These are phyloP conservation scores for Apotomis capreana DNA, from an alignment of 2,888 invertebrate species.

Conservation along the genomic window DNA sequence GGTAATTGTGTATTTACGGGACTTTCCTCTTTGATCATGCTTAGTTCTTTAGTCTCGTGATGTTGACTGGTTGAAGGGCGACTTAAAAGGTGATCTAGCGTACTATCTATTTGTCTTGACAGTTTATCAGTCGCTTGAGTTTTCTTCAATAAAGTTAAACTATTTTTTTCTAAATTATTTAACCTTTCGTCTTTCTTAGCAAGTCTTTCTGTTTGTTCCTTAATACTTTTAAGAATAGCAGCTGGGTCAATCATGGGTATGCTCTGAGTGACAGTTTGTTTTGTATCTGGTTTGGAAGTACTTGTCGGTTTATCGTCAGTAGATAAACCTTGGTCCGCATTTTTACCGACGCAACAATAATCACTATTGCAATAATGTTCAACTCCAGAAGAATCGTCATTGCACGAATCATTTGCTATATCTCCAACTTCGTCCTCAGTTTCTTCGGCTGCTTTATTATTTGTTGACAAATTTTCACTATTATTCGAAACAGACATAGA, in stretches of 20 bases:
- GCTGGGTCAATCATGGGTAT: conserved; percentile 51
- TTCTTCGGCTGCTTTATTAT: conserved; percentile 63
- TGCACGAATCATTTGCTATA: conserved; percentile 61
- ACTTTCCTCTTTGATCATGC: conserved; percentile 3
- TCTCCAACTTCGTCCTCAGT: conserved; percentile 74
- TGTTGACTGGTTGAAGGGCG: conserved; percentile 51
- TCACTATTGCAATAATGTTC: conserved; percentile 42
- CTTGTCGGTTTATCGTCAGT: not conserved
- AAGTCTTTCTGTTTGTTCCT: conserved; percentile 56
- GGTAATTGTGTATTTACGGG: not conserved
- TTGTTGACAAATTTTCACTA: conserved; percentile 59
- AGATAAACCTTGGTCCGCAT: conserved; percentile 22
- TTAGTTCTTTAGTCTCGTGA: conserved; percentile 4
- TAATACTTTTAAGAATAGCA: conserved; percentile 59
- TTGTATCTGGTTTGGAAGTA: conserved; percentile 23
- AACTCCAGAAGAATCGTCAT: conserved; percentile 53
- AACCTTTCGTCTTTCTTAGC: conserved; percentile 58
- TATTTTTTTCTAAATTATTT: conserved; percentile 55
- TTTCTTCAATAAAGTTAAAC: conserved; percentile 51
- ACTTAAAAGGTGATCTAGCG: conserved; percentile 55
- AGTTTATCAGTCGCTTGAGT: conserved; percentile 51
- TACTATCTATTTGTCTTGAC: conserved; percentile 52
- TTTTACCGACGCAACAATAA: conserved; percentile 39
- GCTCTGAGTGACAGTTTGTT: conserved; percentile 36
- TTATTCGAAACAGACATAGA: conserved; percentile 60